These are phyloP conservation scores for Periplaneta americana DNA, from an alignment of 1,140 invertebrate species.

Conservation along the genomic window DNA sequence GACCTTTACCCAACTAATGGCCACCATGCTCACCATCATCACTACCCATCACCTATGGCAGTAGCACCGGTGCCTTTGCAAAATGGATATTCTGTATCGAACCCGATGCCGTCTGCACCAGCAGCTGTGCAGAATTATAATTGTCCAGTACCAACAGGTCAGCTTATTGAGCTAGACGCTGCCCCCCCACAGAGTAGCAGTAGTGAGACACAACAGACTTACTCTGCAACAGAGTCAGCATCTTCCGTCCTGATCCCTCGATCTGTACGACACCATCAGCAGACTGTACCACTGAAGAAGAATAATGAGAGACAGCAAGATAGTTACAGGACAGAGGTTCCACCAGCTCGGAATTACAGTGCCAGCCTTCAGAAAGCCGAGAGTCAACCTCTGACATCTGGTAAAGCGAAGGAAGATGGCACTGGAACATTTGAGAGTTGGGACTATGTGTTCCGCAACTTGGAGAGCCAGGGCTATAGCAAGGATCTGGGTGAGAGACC, in stretches of 20 bases:
- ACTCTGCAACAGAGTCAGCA: constrained; percentile 10
- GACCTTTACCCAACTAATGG: constrained; percentile 9
- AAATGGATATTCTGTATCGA: constrained; percentile 16
- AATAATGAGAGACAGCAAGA: neutral
- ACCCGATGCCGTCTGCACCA: constrained; percentile 5
- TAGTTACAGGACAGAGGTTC: neutral
- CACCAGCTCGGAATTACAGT: neutral
- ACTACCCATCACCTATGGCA: neutral
- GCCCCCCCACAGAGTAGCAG: constrained; percentile 34
- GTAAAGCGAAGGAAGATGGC: constrained; percentile 47
- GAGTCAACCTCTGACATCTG: constrained; percentile 25
- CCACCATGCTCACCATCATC: neutral
- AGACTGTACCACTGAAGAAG: neutral
- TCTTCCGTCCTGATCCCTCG: constrained; percentile 5
- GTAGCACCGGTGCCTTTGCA: constrained; percentile 15
- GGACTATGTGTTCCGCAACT: constrained; percentile 72
- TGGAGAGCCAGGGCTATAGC: constrained; percentile 65
- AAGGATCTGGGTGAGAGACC: constrained; percentile 58
- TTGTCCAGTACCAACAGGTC: constrained; percentile 29
- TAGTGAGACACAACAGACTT: constrained; percentile 7
- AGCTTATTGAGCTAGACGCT: constrained; percentile 63
- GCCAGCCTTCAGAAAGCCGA: neutral
- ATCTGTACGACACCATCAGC: neutral
- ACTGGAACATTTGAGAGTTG: constrained; percentile 62
- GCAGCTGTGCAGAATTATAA: constrained; percentile 19